These are phyloP conservation scores for Pollenia angustigena DNA, from an alignment of 2,888 invertebrate species.

Conservation along the genomic window DNA sequence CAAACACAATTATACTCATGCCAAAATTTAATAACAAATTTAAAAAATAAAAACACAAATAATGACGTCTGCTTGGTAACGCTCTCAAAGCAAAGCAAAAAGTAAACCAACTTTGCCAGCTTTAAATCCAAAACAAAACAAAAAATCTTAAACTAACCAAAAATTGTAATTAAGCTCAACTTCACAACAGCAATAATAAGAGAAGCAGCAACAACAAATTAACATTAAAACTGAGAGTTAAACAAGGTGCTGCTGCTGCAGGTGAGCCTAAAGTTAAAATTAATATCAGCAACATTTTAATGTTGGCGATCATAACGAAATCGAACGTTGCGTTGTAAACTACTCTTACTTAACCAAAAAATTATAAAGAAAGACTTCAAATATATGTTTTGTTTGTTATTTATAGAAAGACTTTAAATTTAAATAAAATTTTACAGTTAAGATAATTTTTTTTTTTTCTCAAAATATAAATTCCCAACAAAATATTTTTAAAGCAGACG, in stretches of 20 bases:
- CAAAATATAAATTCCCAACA: not conserved
- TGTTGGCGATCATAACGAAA: conserved; percentile 80
- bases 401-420: not conserved
- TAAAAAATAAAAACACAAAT: conserved; percentile 4
- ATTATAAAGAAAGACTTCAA: not conserved
- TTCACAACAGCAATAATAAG: conserved; percentile 46
- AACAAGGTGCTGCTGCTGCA: conserved; percentile 49
- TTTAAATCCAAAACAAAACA: conserved; percentile 11
- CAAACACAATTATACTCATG: conserved; percentile 22
- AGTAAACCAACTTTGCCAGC: conserved; percentile 27
- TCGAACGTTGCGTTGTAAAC: conserved; percentile 79
- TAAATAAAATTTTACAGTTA: conserved; percentile 6
- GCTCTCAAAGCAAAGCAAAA: conserved; percentile 33
- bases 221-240: conserved; percentile 52
- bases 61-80: conserved; percentile 44
- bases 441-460: conserved; percentile 1
- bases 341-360: conserved; percentile 24
- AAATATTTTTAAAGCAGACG: conserved; percentile 21
- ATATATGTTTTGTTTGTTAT: too few relatives aligned
- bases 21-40: conserved; percentile 34
- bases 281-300: conserved; percentile 75
- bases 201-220: conserved; percentile 44
- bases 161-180: conserved; percentile 42
- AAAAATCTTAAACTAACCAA: conserved; percentile 30
- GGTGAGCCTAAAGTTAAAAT: conserved; percentile 65